Conservation (phyloP, 2,113 vertebrate genomes). For the Oenanthe oenanthe region DNA sequence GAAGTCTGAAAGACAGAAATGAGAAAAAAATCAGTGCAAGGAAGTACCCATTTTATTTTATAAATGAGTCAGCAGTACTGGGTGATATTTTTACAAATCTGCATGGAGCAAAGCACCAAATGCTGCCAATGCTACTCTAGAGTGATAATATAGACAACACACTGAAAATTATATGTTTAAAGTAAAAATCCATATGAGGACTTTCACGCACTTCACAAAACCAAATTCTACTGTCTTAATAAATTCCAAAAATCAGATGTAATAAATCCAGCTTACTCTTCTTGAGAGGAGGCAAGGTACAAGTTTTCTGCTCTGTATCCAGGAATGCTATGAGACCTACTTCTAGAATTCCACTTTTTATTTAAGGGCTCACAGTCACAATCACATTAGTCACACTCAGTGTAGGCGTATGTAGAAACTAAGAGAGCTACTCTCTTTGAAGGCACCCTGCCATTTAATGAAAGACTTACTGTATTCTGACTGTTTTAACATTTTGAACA, state of each 20-base stretch:
- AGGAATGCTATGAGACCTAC: neutral
- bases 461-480: neutral
- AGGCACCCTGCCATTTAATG: neutral
- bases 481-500: conserved; percentile 18
- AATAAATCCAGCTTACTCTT: neutral
- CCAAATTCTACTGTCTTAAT: neutral
- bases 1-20: neutral
- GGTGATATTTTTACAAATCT: neutral
- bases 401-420: neutral
- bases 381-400: neutral
- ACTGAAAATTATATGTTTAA: neutral
- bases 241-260: neutral
- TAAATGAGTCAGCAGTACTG: neutral
- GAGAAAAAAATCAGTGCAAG: neutral
- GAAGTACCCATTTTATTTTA: neutral
- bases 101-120: neutral
- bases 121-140: neutral
- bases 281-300: neutral
- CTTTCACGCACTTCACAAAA: neutral
- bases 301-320: neutral
- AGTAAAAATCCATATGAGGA: neutral
- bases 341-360: neutral
- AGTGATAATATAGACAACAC: neutral
- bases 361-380: conserved; percentile 12
- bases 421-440: neutral